Percentiles rank a stretch among this genome's conserved stretches.
phyloP scores from a whole-genome alignment of 2,888 invertebrate species.

The Latheticus oryzae region DNA sequence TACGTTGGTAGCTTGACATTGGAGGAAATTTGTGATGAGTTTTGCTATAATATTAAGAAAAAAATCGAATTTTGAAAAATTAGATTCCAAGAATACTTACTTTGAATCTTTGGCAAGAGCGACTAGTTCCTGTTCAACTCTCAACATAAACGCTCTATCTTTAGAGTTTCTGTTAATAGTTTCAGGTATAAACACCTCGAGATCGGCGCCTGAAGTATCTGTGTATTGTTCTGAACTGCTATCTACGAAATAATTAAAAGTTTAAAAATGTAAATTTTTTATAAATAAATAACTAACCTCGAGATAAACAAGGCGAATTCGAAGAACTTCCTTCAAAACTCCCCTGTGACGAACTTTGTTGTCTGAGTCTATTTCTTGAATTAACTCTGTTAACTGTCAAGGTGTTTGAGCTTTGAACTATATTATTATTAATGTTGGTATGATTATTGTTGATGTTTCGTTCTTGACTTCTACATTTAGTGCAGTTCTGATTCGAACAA shows the following conservation, averaged over 20 bases:
- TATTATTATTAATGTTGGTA: constrained; percentile 59
- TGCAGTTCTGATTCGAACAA: constrained; percentile 55
- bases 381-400: constrained; percentile 57
- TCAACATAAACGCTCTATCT: constrained; percentile 85
- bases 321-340: constrained; percentile 68
- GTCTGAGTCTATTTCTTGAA: constrained; percentile 59
- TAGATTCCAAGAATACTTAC: constrained; percentile 67
- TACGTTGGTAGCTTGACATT: constrained; percentile 95
- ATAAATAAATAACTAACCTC: constrained; percentile 63
- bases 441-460: constrained; percentile 56
- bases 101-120: constrained; percentile 84
- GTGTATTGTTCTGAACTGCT: constrained; percentile 79
- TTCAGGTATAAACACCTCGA: constrained; percentile 88
- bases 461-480: constrained; percentile 55
- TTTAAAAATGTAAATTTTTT: not conserved
- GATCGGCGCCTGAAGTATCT: constrained; percentile 83
- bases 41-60: constrained; percentile 68
- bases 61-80: not conserved
- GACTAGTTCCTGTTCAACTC: constrained; percentile 89
- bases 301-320: constrained; percentile 70
- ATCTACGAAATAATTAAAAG: constrained; percentile 68
- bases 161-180: constrained; percentile 92
- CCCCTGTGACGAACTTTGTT: constrained; percentile 64
- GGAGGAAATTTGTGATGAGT: constrained; percentile 87
- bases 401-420: constrained; percentile 54